A percentile compares a stretch with the other conserved stretches of the same genome.
Evolutionary conservation across 2,797 vertebrate genomes (phyloP).

Genomic region (Xiphophorus birchmanni): DNA sequence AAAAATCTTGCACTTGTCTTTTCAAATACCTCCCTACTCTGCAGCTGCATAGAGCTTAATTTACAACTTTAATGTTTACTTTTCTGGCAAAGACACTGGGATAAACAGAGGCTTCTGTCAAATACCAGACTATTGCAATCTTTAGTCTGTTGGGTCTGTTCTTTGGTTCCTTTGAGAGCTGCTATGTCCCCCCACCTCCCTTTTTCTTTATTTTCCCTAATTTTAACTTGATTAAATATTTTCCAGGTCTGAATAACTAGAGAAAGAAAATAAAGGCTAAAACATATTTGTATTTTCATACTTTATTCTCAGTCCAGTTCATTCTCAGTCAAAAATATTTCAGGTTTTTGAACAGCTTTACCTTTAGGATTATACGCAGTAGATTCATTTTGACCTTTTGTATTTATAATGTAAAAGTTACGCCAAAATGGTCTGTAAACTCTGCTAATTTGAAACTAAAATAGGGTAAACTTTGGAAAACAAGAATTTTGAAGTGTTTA

Average conservation of each 20-base stretch:
- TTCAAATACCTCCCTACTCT: constrained; percentile 6
- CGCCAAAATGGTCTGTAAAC: too few species aligned
- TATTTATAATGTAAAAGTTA: neutral
- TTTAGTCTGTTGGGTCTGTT: neutral
- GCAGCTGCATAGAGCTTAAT: constrained; percentile 52
- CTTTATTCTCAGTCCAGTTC: neutral
- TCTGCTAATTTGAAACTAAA: neutral
- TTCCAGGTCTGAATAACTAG: neutral
- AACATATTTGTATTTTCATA: neutral
- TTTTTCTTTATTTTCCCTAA: neutral
- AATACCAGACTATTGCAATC: neutral
- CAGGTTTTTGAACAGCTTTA: too few species aligned
- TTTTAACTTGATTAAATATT: too few species aligned
- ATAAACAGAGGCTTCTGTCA: neutral
- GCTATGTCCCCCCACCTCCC: neutral
- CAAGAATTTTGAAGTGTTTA: neutral
- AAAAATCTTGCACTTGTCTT: constrained; percentile 29
- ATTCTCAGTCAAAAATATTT: too few species aligned
- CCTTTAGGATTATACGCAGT: too few species aligned
- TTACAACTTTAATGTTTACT: constrained; percentile 71
- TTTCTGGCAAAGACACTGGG: constrained; percentile 21
- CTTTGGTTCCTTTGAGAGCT: neutral
- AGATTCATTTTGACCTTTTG: too few species aligned
- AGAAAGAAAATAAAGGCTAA: neutral
- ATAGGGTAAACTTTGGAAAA: neutral